Evolutionary conservation across 2,888 invertebrate genomes (phyloP).

Genomic region (Lapara coniferarum): DNA sequence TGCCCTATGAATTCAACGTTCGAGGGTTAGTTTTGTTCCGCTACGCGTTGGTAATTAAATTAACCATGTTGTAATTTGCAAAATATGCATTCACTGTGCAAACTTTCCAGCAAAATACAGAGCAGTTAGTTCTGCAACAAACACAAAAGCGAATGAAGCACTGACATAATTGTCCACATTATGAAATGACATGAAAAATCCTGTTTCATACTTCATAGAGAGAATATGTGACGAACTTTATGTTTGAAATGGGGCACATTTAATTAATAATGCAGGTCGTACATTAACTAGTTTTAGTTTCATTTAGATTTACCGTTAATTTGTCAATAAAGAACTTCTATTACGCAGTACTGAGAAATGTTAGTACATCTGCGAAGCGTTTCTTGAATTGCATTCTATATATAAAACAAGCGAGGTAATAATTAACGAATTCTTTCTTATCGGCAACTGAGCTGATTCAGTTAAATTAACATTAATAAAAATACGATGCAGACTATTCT

Average conservation of each 20-base stretch:
- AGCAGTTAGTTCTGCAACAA: slow-evolving; percentile 18
- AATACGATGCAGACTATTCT: too few relatives aligned
- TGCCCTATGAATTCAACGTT: neutral
- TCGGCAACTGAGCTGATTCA: neutral
- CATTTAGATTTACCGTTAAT: neutral
- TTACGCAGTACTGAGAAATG: neutral
- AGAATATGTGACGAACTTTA: slow-evolving; percentile 17
- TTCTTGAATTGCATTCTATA: neutral
- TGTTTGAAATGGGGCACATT: slow-evolving; percentile 6
- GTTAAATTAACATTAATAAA: too few relatives aligned
- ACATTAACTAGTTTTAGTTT: neutral
- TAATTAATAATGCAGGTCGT: slow-evolving; percentile 15
- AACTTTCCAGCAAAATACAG: slow-evolving; percentile 27
- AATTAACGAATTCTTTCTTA: neutral
- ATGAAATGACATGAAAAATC: slow-evolving; percentile 39
- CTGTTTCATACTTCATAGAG: slow-evolving; percentile 34
- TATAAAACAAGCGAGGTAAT: neutral
- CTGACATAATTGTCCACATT: slow-evolving; percentile 39
- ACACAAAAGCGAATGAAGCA: slow-evolving; percentile 28
- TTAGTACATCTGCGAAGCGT: neutral
- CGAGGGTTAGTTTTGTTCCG: neutral
- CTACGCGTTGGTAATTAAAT: slow-evolving; percentile 22
- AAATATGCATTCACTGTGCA: slow-evolving; percentile 32
- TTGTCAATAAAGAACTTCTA: slow-evolving; percentile 1
- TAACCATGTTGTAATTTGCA: slow-evolving; percentile 25